Percentiles rank a stretch among this genome's conserved stretches.
Evolutionary conservation across 2,113 vertebrate genomes (phyloP).

Genomic region (Crocuta crocuta): DNA sequence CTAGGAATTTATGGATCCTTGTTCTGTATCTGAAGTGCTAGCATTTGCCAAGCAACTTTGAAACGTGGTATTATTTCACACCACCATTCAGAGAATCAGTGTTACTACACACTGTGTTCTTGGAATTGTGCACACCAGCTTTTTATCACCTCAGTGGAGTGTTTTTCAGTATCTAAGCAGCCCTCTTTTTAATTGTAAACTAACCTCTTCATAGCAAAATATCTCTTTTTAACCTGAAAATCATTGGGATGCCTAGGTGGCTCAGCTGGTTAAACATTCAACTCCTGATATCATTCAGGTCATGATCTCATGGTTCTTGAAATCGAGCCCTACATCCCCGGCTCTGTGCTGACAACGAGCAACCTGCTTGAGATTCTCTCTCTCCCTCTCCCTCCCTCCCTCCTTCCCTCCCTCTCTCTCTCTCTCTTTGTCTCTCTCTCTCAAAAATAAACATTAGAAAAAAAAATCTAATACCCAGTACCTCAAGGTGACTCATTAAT

Average conservation of each 20-base stretch:
- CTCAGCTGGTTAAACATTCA: too few relatives aligned
- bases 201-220: background rate
- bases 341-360: too few relatives aligned
- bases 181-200: constrained; percentile 18
- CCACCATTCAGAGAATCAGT: background rate
- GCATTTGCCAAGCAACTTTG: background rate
- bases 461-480: background rate
- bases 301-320: too few relatives aligned
- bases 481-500: background rate
- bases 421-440: too few relatives aligned
- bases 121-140: background rate
- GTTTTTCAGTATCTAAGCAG: background rate
- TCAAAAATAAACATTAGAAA: too few relatives aligned
- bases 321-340: too few relatives aligned
- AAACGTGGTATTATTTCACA: background rate
- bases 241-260: too few relatives aligned
- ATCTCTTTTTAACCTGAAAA: background rate
- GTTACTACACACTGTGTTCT: background rate
- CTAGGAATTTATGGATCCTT: background rate
- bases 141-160: background rate
- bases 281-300: too few relatives aligned
- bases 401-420: too few relatives aligned
- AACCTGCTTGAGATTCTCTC: too few relatives aligned
- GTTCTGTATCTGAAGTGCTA: background rate
- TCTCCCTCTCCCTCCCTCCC: too few relatives aligned